Conservation (phyloP, 2,888 invertebrate genomes). For the Eledone cirrhosa region DNA sequence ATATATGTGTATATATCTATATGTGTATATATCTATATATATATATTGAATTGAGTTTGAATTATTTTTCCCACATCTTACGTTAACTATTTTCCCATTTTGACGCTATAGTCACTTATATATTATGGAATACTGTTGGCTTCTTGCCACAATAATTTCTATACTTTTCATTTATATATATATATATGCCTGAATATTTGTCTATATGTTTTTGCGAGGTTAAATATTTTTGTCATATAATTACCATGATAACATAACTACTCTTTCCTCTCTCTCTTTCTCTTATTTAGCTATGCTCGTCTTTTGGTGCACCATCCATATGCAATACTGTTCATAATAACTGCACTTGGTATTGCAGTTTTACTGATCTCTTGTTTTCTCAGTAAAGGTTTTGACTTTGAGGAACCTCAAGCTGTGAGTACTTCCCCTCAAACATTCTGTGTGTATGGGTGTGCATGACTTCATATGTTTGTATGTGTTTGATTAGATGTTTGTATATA, state of each 20-base stretch:
- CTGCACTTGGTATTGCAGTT: slow-evolving; percentile 66
- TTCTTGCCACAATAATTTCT: too few species aligned
- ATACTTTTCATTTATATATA: too few species aligned
- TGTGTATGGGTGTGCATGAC: background rate
- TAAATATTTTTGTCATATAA: too few species aligned
- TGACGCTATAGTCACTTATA: too few species aligned
- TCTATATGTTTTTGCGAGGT: too few species aligned
- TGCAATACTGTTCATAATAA: slow-evolving; percentile 74
- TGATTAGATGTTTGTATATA: background rate
- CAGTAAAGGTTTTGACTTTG: slow-evolving; percentile 80
- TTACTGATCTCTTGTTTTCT: slow-evolving; percentile 73
- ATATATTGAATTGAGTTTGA: too few species aligned
- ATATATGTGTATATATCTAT: background rate
- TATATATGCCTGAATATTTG: too few species aligned
- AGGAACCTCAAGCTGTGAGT: slow-evolving; percentile 83
- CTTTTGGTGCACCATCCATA: slow-evolving; percentile 77
- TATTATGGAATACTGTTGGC: too few species aligned
- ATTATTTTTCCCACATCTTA: too few species aligned
- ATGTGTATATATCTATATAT: background rate
- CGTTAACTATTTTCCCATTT: too few species aligned
- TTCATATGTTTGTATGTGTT: background rate
- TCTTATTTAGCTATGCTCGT: slow-evolving; percentile 72
- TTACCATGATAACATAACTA: too few species aligned
- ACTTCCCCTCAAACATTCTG: background rate
- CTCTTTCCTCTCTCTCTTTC: slow-evolving; percentile 15